These are phyloP conservation scores for Cyaniris semiargus DNA, from an alignment of 2,888 invertebrate genomes.

Conservation along the genomic window DNA sequence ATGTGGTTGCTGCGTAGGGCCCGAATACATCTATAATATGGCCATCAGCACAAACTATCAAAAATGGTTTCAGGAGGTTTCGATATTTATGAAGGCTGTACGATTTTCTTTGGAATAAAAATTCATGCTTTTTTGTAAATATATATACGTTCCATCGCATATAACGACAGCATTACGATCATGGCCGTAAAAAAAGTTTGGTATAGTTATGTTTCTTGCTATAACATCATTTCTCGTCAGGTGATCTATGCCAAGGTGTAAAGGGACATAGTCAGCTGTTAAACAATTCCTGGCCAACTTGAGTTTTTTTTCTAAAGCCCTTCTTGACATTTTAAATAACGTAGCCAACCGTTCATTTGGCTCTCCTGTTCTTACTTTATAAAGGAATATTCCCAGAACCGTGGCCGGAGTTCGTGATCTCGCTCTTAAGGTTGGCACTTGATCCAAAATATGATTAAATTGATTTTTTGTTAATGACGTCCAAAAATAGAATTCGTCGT, in stretches of 20 bases:
- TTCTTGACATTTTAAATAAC: constrained; percentile 32
- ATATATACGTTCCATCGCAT: constrained; percentile 11
- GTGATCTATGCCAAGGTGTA: constrained; percentile 38
- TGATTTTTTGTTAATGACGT: constrained; percentile 35
- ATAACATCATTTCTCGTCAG: constrained; percentile 36
- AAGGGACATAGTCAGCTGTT: constrained; percentile 37
- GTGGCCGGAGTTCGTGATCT: constrained; percentile 34
- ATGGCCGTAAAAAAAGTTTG: constrained; percentile 2
- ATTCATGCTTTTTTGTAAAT: background rate
- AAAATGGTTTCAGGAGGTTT: background rate
- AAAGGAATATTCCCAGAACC: constrained; percentile 34
- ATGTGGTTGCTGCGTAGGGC: background rate
- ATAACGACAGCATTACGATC: background rate
- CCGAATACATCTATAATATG: constrained; percentile 1
- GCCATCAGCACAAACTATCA: constrained; percentile 21
- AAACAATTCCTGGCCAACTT: constrained; percentile 43
- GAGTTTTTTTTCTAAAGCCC: constrained; percentile 64
- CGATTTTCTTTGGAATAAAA: constrained; percentile 16
- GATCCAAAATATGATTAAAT: constrained; percentile 35
- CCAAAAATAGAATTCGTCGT: constrained; percentile 37
- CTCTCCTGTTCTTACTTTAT: constrained; percentile 40
- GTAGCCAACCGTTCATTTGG: constrained; percentile 34
- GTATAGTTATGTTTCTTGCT: constrained; percentile 34
- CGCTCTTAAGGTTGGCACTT: constrained; percentile 35
- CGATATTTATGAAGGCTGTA: constrained; percentile 27